phyloP scores from a whole-genome alignment of 30 jellyfish, hydroid and myxozoan genomes.

The Hydractinia echinata region DNA sequence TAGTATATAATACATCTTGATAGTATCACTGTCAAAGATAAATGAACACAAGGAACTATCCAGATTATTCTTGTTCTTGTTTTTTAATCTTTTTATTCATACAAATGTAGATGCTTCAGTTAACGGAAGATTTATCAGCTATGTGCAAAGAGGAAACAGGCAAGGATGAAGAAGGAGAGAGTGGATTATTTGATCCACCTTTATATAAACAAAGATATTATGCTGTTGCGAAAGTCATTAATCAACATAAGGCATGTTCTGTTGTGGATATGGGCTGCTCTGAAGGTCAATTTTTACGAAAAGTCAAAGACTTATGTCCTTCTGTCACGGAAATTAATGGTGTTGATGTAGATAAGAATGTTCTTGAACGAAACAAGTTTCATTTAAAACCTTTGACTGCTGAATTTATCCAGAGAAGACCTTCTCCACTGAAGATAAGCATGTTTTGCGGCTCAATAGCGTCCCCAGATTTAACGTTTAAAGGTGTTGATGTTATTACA shows the following conservation, averaged over 20 bases:
- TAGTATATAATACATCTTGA: too few relatives aligned
- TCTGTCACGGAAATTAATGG: slow-evolving; percentile 74
- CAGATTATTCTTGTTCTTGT: too few relatives aligned
- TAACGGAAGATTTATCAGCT: too few relatives aligned
- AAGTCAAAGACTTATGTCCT: slow-evolving; percentile 55
- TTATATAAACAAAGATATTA: slow-evolving; percentile 76
- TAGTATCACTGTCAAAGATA: too few relatives aligned
- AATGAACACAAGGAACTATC: too few relatives aligned
- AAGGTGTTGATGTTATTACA: slow-evolving; percentile 48
- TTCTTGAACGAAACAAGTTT: slow-evolving; percentile 41
- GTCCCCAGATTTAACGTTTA: slow-evolving; percentile 43
- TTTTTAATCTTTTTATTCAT: too few relatives aligned
- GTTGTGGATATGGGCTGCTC: slow-evolving; percentile 94
- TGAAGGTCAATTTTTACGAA: slow-evolving; percentile 69
- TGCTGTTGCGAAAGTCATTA: slow-evolving; percentile 50
- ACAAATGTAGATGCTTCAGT: too few relatives aligned
- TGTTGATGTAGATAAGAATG: slow-evolving; percentile 66
- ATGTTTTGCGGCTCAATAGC: slow-evolving; percentile 81
- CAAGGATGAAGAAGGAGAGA: slow-evolving; percentile 22
- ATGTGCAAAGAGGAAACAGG: too few relatives aligned
- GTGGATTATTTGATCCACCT: slow-evolving; percentile 74
- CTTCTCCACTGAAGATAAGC: slow-evolving; percentile 55
- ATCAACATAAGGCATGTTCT: slow-evolving; percentile 28
- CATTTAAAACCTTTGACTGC: slow-evolving; percentile 57
- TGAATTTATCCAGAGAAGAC: slow-evolving; percentile 62